Evolutionary conservation across 2,888 invertebrate genomes (phyloP).

Genomic region (Melipona bicolor): DNA sequence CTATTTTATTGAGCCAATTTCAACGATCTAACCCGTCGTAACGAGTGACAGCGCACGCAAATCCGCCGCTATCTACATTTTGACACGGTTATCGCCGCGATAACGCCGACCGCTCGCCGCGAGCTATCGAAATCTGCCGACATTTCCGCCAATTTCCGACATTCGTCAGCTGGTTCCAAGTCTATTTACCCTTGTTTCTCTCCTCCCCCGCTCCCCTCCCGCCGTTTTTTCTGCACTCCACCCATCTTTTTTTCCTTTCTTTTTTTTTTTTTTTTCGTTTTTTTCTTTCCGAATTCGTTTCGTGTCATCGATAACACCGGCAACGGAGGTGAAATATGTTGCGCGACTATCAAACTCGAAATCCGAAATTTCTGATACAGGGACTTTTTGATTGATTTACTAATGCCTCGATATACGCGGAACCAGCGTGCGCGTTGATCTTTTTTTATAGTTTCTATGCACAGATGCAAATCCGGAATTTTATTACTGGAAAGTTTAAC

Average conservation of each 20-base stretch:
- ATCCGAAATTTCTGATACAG: not conserved
- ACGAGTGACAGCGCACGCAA: conserved; percentile 49
- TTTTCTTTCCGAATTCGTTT: not conserved
- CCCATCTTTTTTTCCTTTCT: not conserved
- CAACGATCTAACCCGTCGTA: conserved; percentile 45
- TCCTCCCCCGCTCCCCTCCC: rapidly evolving
- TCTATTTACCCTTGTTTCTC: conserved; percentile 6
- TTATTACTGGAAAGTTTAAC: not conserved
- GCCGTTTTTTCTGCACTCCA: not conserved
- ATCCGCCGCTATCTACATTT: conserved; percentile 39
- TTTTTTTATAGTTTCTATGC: not conserved
- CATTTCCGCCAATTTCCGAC: conserved; percentile 24
- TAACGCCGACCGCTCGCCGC: conserved; percentile 31
- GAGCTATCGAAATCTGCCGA: conserved; percentile 39
- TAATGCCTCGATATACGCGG: not conserved
- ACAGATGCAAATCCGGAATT: not conserved
- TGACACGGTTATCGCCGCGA: conserved; percentile 51
- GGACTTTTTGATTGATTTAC: not conserved
- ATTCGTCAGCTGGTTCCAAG: not conserved
- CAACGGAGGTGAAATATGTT: not conserved
- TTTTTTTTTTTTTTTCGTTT: not conserved
- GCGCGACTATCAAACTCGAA: not conserved
- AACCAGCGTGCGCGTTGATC: not conserved
- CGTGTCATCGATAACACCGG: not conserved
- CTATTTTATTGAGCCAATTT: conserved; percentile 65